These are phyloP conservation scores for Calliphora vomitoria DNA, from an alignment of 2,888 invertebrate species.

Conservation along the genomic window DNA sequence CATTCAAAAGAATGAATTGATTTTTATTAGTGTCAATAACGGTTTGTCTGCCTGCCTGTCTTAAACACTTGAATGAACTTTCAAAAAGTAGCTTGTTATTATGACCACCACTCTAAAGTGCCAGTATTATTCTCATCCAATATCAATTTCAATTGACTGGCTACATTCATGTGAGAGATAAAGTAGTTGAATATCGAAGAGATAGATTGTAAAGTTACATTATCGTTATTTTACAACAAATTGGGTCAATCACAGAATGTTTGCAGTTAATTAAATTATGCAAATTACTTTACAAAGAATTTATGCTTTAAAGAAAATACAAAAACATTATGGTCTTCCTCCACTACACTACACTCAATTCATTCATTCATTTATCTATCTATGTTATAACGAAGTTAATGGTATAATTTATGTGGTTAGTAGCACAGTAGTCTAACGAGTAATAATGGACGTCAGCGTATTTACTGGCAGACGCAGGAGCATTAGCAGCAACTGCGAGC, in stretches of 20 bases:
- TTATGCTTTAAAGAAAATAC: constrained; percentile 9
- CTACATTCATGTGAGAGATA: background rate
- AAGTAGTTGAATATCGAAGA: background rate
- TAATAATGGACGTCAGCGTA: background rate
- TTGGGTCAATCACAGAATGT: constrained; percentile 61
- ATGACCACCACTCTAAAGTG: background rate
- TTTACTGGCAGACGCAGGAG: background rate
- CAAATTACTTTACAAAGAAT: constrained; percentile 66
- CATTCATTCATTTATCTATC: constrained; percentile 18
- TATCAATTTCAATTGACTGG: constrained; percentile 11
- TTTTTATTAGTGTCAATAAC: background rate
- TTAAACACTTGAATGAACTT: constrained; percentile 30
- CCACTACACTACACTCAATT: constrained; percentile 3
- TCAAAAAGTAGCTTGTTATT: background rate
- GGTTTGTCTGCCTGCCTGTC: constrained; percentile 13
- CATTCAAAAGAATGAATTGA: constrained; percentile 12
- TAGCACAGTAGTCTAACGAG: background rate
- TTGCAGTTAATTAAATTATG: constrained; percentile 67
- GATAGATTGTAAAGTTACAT: constrained; percentile 12
- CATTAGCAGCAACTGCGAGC: background rate
- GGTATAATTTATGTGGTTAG: constrained; percentile 53
- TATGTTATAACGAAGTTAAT: constrained; percentile 54
- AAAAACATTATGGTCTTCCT: constrained; percentile 11
- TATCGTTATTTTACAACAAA: constrained; percentile 45
- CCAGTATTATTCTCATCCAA: background rate